Percentiles rank a stretch among this genome's conserved stretches.
These are phyloP conservation scores for Caradrina clavipalpis DNA, from an alignment of 2,888 invertebrate genomes.

Conservation along the genomic window DNA sequence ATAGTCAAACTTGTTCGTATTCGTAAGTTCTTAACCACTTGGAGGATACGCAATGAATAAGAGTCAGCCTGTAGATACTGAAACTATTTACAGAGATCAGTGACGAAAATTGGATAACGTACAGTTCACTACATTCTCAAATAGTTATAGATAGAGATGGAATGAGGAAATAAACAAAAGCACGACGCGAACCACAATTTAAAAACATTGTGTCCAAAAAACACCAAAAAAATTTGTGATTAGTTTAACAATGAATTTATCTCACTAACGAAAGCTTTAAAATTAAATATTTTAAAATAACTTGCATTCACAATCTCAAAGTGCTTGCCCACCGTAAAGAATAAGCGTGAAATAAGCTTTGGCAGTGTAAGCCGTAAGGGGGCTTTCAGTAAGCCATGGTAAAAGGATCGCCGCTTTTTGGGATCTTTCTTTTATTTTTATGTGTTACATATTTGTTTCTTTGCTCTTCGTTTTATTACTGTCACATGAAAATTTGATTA, in stretches of 20 bases:
- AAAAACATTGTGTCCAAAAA: not conserved
- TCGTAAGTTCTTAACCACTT: too few species aligned
- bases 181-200: not conserved
- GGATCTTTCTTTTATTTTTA: constrained; percentile 19
- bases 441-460: constrained; percentile 17
- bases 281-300: constrained; percentile 30
- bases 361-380: constrained; percentile 33
- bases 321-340: constrained; percentile 31
- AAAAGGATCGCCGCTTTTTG: constrained; percentile 35
- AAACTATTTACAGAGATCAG: too few species aligned
- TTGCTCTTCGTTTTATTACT: constrained; percentile 9
- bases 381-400: constrained; percentile 37
- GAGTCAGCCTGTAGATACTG: too few species aligned
- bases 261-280: not conserved
- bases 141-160: not conserved
- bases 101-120: not conserved
- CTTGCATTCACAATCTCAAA: constrained; percentile 31
- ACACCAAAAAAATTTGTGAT: not conserved
- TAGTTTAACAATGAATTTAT: not conserved
- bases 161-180: not conserved
- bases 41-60: too few species aligned
- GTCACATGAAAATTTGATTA: not conserved
- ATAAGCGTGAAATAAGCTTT: constrained; percentile 48
- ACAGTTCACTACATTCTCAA: not conserved
- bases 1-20: too few species aligned